Base-by-base conservation (phyloP, 2,888 invertebrate genomes). In the Tinea pellionella region DNA sequence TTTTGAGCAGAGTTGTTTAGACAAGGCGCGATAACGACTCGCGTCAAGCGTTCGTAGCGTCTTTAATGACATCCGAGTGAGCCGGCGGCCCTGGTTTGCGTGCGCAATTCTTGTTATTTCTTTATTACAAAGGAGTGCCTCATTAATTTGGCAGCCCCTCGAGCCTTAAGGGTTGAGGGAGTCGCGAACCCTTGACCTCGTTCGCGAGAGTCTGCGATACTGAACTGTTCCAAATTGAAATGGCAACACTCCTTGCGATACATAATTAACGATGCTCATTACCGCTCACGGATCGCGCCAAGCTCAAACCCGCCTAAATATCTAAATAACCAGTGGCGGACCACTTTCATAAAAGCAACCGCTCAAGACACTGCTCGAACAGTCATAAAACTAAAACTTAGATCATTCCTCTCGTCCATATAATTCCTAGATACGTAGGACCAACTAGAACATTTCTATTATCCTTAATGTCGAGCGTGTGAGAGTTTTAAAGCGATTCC, bases 71-170 rank as follows among this genome's bases (percentile, higher is more conserved):
- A 78, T 78, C 79, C 75, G 75, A 77, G 76, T 76, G 51, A 16
- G 62, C 61, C 77, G 74, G 75, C 72, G 73, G 75, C 73, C 75
- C 72, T 72, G 76, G 78, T 77, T 84, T 81, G 84, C 86, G 86
- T 88, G 88, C 87, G 81, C 86, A 81, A 77, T 83, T 84, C 88
- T 88, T 88, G 87, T 88, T 87, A 86, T 87, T 85, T 88, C 86
- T 88, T 88, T 88, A 88, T 88, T 86, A 88, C 88, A 88, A 88
- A 88, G 85, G 84, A 87, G 86, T 86, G 79, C 80, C 88, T 88
- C 88, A 88, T 88, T 88, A 88, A 88, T 88, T 88, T 88, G 87
- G 86, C 78, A 84, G 74, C 83, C 86, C 84, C 87, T 87, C 65
- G 63, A 68, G 66, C 63, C 63, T 64, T 64, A 78, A 80, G 82